Evolutionary conservation across 1,140 invertebrate genomes (phyloP).

Genomic region (Sweltsa coloradensis): DNA sequence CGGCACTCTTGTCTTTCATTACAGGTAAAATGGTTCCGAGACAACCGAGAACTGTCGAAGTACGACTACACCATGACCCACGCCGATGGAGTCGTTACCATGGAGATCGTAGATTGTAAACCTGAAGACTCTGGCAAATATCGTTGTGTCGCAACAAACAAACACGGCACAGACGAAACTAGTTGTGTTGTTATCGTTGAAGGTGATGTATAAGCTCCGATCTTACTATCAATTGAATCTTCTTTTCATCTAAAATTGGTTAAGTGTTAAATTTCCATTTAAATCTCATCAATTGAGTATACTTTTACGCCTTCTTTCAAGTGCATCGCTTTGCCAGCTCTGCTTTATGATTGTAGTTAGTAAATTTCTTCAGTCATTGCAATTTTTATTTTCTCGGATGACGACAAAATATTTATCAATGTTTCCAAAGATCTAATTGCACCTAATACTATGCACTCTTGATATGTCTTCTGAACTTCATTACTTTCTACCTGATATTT

Average conservation of each 20-base stretch:
- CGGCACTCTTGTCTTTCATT: conserved; percentile 15
- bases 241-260: too few relatives aligned
- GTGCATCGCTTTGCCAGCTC: too few relatives aligned
- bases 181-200: conserved; percentile 93
- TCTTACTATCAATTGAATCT: conserved; percentile 12
- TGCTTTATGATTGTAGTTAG: too few relatives aligned
- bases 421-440: too few relatives aligned
- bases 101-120: conserved; percentile 92
- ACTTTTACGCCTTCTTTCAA: too few relatives aligned
- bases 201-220: conserved; percentile 45
- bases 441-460: too few relatives aligned
- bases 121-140: conserved; percentile 94
- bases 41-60: conserved; percentile 78
- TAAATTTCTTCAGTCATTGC: too few relatives aligned
- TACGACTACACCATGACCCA: conserved; percentile 82
- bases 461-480: not conserved
- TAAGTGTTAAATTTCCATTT: too few relatives aligned
- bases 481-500: not conserved
- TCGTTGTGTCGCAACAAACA: conserved; percentile 82
- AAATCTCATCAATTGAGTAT: too few relatives aligned
- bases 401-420: too few relatives aligned
- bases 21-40: conserved; percentile 79
- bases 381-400: too few relatives aligned
- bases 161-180: conserved; percentile 87
- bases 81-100: conserved; percentile 85